Conservation (phyloP, 2,797 vertebrate genomes). For the Sciurus vulgaris region DNA sequence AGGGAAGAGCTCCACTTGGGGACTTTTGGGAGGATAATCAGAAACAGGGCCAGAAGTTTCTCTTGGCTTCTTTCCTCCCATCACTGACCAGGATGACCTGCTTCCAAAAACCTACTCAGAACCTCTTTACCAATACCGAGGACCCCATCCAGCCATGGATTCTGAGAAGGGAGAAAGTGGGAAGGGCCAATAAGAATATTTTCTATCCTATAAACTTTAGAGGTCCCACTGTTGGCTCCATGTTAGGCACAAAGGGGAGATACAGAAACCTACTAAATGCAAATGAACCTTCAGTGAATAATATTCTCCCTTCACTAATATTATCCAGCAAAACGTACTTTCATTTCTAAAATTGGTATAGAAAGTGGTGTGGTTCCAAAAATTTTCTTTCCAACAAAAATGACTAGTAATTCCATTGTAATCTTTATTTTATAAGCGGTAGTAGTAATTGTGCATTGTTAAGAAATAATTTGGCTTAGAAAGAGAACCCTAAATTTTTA, state of each 20-base stretch:
- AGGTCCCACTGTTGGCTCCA: not conserved
- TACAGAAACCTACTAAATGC: not conserved
- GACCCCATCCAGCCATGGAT: not conserved
- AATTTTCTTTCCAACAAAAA: conserved; percentile 52
- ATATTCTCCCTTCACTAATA: not conserved
- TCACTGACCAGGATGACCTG: not conserved
- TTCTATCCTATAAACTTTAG: not conserved
- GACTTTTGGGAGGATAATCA: not conserved
- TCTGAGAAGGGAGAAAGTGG: not conserved
- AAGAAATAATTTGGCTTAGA: conserved; percentile 60
- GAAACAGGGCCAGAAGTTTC: not conserved
- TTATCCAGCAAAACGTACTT: conserved; percentile 8
- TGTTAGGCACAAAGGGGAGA: not conserved
- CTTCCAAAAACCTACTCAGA: not conserved
- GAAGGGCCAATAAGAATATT: not conserved
- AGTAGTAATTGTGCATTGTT: conserved; percentile 35
- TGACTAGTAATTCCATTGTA: conserved; percentile 29
- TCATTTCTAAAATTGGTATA: conserved; percentile 68
- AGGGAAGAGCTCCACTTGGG: not conserved
- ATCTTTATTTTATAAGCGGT: conserved; percentile 66
- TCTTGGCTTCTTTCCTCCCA: not conserved
- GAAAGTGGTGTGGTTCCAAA: conserved; percentile 51
- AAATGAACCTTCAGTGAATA: not conserved
- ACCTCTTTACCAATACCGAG: not conserved
- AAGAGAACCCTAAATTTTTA: conserved; percentile 61